Conservation (phyloP, 2,797 vertebrate species). For the Channa striata region DNA sequence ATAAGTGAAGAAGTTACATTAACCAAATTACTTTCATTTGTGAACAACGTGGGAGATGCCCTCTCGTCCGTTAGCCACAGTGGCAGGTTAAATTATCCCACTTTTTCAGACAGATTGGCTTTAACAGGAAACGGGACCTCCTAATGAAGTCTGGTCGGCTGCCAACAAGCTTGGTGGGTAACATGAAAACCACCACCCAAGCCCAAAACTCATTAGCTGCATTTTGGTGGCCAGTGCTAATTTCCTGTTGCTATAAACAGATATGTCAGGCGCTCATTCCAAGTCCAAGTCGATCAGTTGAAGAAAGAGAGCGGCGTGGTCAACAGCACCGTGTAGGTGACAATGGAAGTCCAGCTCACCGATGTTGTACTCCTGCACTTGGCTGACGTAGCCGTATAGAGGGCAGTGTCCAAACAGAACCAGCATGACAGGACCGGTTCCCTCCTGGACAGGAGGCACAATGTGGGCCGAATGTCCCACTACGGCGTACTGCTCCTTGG, state of each 20-base stretch:
- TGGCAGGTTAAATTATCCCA: slow-evolving; percentile 16
- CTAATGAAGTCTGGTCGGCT: slow-evolving; percentile 20
- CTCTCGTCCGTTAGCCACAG: slow-evolving; percentile 1
- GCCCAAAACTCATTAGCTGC: slow-evolving; percentile 18
- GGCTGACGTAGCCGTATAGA: slow-evolving; percentile 96
- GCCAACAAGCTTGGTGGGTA: slow-evolving; percentile 12
- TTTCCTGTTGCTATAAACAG: slow-evolving; percentile 20
- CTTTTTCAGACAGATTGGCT: slow-evolving; percentile 36
- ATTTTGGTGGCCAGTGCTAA: slow-evolving; percentile 5
- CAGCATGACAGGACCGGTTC: slow-evolving; percentile 86
- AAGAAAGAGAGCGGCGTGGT: not conserved
- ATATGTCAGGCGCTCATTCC: not conserved
- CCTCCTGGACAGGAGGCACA: slow-evolving; percentile 80
- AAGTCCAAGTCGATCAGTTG: not conserved
- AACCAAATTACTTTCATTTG: slow-evolving; percentile 5
- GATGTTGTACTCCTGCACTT: slow-evolving; percentile 93
- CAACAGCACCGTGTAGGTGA: not conserved
- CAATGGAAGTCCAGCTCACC: slow-evolving; percentile 75
- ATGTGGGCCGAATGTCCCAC: slow-evolving; percentile 97
- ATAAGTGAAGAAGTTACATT: slow-evolving; percentile 5
- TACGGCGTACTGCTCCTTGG: slow-evolving; percentile 95
- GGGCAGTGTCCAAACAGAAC: slow-evolving; percentile 97
- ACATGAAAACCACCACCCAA: not conserved
- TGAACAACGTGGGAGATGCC: not conserved
- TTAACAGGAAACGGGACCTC: slow-evolving; percentile 16